A percentile compares a stretch with the other conserved stretches of the same genome.
Evolutionary conservation across 2,888 invertebrate species (phyloP).

Genomic region (Erebia palarica): DNA sequence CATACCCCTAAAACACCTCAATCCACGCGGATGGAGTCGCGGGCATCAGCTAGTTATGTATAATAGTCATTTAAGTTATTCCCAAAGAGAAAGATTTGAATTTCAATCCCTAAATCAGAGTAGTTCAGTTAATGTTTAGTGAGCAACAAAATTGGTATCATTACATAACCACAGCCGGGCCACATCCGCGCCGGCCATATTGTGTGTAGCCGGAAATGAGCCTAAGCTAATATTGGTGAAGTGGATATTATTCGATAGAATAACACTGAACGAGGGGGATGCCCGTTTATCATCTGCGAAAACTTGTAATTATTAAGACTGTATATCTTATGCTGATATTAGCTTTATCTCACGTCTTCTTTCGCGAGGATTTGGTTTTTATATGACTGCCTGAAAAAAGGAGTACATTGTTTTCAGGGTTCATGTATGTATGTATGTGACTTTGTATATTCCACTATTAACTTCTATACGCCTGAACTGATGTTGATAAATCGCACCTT

Average conservation of each 20-base stretch:
- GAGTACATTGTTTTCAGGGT: too few species aligned
- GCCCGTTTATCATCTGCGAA: background rate
- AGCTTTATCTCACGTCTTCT: too few species aligned
- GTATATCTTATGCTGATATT: too few species aligned
- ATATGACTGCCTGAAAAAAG: too few species aligned
- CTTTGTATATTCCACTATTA: too few species aligned
- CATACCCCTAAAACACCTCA: too few species aligned
- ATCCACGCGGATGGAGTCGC: too few species aligned
- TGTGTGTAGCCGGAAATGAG: conserved; percentile 6
- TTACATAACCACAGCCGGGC: conserved; percentile 1
- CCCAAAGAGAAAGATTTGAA: background rate
- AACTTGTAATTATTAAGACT: background rate
- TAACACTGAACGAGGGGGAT: background rate
- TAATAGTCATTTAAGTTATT: background rate
- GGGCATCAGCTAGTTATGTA: too few species aligned
- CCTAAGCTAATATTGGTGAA: conserved; percentile 13
- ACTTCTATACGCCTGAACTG: too few species aligned
- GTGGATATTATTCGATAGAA: conserved; percentile 6
- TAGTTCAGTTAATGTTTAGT: background rate
- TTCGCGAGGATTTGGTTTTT: too few species aligned
- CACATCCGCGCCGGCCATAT: background rate
- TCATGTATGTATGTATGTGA: too few species aligned
- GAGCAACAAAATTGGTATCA: conserved; percentile 4
- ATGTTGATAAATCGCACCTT: too few species aligned
- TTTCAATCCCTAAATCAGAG: background rate